Evolutionary conservation across 2,888 invertebrate species (phyloP).

Genomic region (Pocota personata): DNA sequence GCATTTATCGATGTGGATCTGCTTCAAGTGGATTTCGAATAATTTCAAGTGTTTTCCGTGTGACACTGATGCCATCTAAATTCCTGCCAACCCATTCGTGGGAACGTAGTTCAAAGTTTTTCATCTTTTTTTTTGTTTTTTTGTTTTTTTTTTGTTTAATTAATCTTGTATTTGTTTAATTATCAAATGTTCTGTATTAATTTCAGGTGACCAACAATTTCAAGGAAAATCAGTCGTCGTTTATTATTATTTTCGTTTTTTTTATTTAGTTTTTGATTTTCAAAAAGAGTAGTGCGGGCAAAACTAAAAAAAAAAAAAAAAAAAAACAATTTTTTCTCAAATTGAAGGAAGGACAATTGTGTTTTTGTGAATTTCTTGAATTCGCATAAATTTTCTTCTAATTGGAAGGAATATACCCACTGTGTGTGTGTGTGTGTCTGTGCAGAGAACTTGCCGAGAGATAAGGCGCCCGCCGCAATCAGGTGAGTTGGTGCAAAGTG

Average conservation of each 20-base stretch:
- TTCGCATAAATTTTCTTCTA: conserved; percentile 34
- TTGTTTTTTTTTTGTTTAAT: conserved; percentile 27
- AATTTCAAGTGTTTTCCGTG: conserved; percentile 5
- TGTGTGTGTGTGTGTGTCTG: neutral
- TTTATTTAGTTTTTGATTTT: conserved; percentile 54
- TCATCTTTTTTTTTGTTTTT: neutral
- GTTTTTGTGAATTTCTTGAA: conserved; percentile 51
- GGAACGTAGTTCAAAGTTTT: conserved; percentile 11
- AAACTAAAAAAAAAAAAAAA: neutral
- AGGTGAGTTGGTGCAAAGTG: conserved; percentile 60
- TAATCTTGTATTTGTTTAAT: conserved; percentile 29
- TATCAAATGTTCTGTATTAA: conserved; percentile 27
- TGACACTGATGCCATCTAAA: neutral
- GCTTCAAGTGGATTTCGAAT: neutral
- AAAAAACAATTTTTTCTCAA: conserved; percentile 10
- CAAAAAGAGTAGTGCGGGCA: conserved; percentile 48
- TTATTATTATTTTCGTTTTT: conserved; percentile 63
- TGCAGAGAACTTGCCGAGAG: neutral
- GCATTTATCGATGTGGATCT: neutral
- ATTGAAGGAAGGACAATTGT: conserved; percentile 39
- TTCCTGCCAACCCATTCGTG: conserved; percentile 10
- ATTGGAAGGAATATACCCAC: conserved; percentile 54
- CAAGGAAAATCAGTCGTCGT: conserved; percentile 67
- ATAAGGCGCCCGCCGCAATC: conserved; percentile 34
- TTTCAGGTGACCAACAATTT: conserved; percentile 70